Conservation (phyloP, 2,888 invertebrate species). For the Meloe dianella region DNA sequence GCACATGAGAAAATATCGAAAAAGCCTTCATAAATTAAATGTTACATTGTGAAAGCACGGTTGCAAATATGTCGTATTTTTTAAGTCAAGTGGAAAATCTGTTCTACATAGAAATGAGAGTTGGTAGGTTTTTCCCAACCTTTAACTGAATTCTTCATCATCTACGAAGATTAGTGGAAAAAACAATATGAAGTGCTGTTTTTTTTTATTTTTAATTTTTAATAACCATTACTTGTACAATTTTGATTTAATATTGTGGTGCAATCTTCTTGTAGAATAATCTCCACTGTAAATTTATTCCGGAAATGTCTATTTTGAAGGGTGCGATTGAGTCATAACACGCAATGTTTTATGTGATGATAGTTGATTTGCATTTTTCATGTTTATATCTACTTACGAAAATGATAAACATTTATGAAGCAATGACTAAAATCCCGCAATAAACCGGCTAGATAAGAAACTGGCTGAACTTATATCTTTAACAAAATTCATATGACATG, state of each 20-base stretch:
- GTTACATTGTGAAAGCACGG: conserved; percentile 24
- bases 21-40: neutral
- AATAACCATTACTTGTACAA: too few species aligned
- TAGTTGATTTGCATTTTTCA: conserved; percentile 10
- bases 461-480: neutral
- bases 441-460: neutral
- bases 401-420: neutral
- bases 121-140: conserved; percentile 42
- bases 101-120: conserved; percentile 43
- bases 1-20: neutral
- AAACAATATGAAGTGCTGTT: conserved; percentile 46
- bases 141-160: conserved; percentile 55
- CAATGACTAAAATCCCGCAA: neutral
- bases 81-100: conserved; percentile 55
- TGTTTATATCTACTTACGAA: neutral
- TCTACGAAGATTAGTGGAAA: conserved; percentile 38
- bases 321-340: conserved; percentile 8
- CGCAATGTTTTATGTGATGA: neutral
- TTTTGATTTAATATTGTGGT: neutral
- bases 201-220: too few species aligned
- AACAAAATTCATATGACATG: neutral
- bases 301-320: neutral
- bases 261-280: neutral
- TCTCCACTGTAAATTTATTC: neutral
- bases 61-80: conserved; percentile 39